Base-by-base conservation (phyloP, 2,888 invertebrate species). In the Ramazzottius varieornatus region DNA sequence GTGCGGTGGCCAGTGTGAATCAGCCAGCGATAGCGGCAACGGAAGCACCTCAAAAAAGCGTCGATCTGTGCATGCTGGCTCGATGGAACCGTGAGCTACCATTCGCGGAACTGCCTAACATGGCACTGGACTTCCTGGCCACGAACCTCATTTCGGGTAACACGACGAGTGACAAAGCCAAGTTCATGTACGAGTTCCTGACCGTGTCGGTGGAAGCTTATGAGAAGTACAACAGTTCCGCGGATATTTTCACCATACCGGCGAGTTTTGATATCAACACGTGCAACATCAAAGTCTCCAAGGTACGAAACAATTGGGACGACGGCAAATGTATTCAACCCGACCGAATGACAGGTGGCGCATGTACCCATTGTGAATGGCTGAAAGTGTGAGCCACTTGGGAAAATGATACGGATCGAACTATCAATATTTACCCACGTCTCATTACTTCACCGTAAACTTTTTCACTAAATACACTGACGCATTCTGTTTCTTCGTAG, bases 61-160 rank as follows among this genome's bases (percentile, higher is more conserved):
- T 54, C 54, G 54, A 54, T 29, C 54, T 54, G 13, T 54, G 54
- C 24, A 54, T 54, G 54, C 29, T 54, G 54, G 54, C 54, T 24
- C 54, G 54, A 4, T 54, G 54, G 54, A 54, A 54, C 24, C 54
- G 54, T 54, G 54, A 54, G 29, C 20, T 54, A 4, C 20, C 54
- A 4, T 54, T 54, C 24, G 54, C 54, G 20, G 54, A 54, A 29
- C 4, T 54, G 29, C 54, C 54, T 16, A 54, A 54, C 29, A 54
- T 54, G 54, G 54, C 54, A 16, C 20, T 54, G 20, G 54, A 54
- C 8, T 54, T 54, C 29, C 4, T 54, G 54, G 54, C 54, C 8
- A 54, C 8, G 16, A 54, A 54, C 29, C 8, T 16, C 24, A 54
- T 54, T 8, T 54, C 54, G n/a, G 54, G 54, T 8, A 54, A 54